phyloP scores from a whole-genome alignment of 2,113 vertebrate genomes.

The Cervus canadensis region DNA sequence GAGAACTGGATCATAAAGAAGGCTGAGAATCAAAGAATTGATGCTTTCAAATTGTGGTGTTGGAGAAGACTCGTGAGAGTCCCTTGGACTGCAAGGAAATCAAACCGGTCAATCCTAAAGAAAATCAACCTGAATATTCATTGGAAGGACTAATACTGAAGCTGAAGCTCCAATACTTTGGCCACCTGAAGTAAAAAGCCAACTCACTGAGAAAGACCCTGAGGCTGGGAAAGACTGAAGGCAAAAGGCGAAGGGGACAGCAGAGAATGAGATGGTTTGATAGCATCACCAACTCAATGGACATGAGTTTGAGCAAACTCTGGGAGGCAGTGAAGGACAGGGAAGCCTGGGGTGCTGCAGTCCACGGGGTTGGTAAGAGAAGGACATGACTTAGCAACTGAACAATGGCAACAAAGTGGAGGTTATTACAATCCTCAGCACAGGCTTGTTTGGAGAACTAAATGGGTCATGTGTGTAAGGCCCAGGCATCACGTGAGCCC shows the following conservation, averaged over 20 bases:
- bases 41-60: background rate
- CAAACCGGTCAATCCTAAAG: background rate
- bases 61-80: background rate
- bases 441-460: background rate
- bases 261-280: background rate
- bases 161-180: background rate
- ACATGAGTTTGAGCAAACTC: background rate
- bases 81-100: background rate
- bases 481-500: background rate
- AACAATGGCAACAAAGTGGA: background rate
- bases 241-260: background rate
- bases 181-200: background rate
- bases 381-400: background rate
- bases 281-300: background rate
- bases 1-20: background rate
- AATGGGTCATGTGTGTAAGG: background rate
- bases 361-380: background rate
- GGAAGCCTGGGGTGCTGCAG: background rate
- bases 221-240: background rate
- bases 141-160: background rate
- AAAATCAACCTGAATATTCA: background rate
- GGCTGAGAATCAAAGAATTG: background rate
- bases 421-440: background rate
- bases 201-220: background rate
- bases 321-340: background rate